These are phyloP conservation scores for Andrena bucephala DNA, from an alignment of 2,888 invertebrate genomes.

Conservation along the genomic window DNA sequence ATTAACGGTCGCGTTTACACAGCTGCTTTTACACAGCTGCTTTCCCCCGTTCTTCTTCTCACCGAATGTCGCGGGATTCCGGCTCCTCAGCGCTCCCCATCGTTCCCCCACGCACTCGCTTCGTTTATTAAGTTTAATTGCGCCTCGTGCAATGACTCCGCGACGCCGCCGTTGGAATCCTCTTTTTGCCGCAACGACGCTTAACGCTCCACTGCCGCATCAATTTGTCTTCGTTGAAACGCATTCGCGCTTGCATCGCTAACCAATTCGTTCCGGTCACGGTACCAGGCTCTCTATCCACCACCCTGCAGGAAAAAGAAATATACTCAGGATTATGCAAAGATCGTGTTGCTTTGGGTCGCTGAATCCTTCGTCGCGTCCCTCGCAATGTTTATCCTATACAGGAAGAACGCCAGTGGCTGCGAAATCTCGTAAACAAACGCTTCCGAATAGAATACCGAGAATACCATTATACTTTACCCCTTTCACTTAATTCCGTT, in stretches of 20 bases:
- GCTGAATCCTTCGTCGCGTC: not conserved
- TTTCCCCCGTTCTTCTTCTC: not conserved
- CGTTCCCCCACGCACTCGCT: not conserved
- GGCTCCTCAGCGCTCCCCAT: not conserved
- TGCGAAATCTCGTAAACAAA: too few relatives aligned
- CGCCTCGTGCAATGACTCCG: slow-evolving; percentile 34
- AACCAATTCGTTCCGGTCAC: not conserved
- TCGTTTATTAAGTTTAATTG: slow-evolving; percentile 55
- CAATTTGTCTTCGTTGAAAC: slow-evolving; percentile 14
- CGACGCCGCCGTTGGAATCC: slow-evolving; percentile 10
- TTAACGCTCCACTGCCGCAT: not conserved
- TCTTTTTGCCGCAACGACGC: not conserved
- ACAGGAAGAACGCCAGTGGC: too few relatives aligned
- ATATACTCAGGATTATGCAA: not conserved
- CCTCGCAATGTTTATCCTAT: too few relatives aligned
- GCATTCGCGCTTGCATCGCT: not conserved
- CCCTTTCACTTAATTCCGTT: too few relatives aligned
- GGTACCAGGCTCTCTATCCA: not conserved
- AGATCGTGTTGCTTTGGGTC: too few relatives aligned
- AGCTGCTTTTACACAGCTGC: slow-evolving; percentile 26
- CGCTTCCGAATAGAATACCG: too few relatives aligned
- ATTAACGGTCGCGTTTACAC: slow-evolving; percentile 52
- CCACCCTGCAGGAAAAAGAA: not conserved
- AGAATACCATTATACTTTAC: too few relatives aligned
- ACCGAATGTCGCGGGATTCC: not conserved